phyloP scores from a whole-genome alignment of 1,140 invertebrate species.

The Linepithema humile region DNA sequence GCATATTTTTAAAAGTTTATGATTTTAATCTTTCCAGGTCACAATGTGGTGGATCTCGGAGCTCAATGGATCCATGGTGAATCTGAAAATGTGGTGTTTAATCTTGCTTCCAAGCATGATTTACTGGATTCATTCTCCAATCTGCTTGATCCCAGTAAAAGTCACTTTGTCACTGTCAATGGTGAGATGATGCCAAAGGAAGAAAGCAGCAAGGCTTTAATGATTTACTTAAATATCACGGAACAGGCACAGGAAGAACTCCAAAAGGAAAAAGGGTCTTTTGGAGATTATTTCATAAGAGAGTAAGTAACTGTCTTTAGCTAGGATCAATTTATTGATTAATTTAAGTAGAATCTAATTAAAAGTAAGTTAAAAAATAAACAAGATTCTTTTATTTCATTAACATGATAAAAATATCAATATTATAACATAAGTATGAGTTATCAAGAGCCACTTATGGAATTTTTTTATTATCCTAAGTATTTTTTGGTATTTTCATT shows the following conservation, averaged over 20 bases:
- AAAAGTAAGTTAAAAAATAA: background rate
- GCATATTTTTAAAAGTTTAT: constrained; percentile 22
- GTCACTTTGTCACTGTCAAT: constrained; percentile 78
- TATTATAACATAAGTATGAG: background rate
- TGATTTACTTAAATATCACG: constrained; percentile 67
- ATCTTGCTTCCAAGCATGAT: constrained; percentile 86
- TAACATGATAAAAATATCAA: background rate
- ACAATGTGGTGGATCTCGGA: constrained; percentile 90
- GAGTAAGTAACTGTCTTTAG: constrained; percentile 73
- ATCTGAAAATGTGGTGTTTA: constrained; percentile 88
- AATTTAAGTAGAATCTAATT: background rate
- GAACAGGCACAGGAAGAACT: constrained; percentile 70
- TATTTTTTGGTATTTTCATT: background rate
- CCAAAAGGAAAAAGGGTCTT: constrained; percentile 73
- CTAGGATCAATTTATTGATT: background rate
- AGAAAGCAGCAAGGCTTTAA: constrained; percentile 69
- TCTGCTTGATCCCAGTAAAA: constrained; percentile 71
- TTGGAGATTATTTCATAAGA: constrained; percentile 83
- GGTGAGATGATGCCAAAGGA: constrained; percentile 75
- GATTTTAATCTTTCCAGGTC: constrained; percentile 76
- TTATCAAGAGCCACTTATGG: background rate
- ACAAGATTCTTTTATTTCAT: background rate
- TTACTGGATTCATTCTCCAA: constrained; percentile 80
- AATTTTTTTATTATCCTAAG: background rate
- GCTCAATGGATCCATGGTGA: constrained; percentile 95